Evolutionary conservation across 1,140 invertebrate species (phyloP).

Genomic region (Drosophila azteca): DNA sequence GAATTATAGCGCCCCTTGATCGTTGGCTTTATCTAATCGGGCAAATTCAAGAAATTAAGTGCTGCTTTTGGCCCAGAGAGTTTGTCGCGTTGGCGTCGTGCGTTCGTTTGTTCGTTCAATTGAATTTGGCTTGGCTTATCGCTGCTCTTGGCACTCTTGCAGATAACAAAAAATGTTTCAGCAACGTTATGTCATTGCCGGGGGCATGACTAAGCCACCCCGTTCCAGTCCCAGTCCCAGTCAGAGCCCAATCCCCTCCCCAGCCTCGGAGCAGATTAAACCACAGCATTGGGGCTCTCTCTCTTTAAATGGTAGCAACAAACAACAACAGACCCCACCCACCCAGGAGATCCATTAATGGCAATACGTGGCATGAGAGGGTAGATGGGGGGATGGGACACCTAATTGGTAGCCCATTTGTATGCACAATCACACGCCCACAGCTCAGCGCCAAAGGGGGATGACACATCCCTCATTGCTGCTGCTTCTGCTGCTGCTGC

Average conservation of each 20-base stretch:
- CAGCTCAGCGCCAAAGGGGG: conserved; percentile 1
- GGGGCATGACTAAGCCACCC: conserved; percentile 43
- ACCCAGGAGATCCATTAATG: conserved; percentile 51
- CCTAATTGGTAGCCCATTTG: conserved; percentile 53
- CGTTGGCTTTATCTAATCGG: conserved; percentile 49
- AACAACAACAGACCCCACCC: conserved; percentile 40
- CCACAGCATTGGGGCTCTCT: conserved; percentile 1
- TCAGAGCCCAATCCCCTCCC: background rate
- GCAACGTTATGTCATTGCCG: conserved; percentile 50
- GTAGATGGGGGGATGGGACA: background rate
- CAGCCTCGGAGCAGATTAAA: conserved; percentile 18
- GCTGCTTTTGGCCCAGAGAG: conserved; percentile 11
- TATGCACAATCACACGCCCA: conserved; percentile 50
- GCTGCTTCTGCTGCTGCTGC: background rate
- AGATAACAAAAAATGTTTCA: conserved; percentile 41
- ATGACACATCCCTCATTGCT: conserved; percentile 6
- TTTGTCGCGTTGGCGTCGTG: conserved; percentile 33
- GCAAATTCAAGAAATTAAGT: conserved; percentile 41
- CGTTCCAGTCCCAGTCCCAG: background rate
- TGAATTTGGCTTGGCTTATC: conserved; percentile 53
- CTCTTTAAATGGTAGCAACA: conserved; percentile 38
- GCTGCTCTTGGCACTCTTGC: background rate
- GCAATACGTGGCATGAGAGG: conserved; percentile 20
- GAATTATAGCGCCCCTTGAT: conserved; percentile 42
- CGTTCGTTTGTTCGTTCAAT: conserved; percentile 24